A percentile compares a stretch with the other conserved stretches of the same genome.
Evolutionary conservation across 2,888 invertebrate genomes (phyloP).

Genomic region (Neocrepidodera transversa): DNA sequence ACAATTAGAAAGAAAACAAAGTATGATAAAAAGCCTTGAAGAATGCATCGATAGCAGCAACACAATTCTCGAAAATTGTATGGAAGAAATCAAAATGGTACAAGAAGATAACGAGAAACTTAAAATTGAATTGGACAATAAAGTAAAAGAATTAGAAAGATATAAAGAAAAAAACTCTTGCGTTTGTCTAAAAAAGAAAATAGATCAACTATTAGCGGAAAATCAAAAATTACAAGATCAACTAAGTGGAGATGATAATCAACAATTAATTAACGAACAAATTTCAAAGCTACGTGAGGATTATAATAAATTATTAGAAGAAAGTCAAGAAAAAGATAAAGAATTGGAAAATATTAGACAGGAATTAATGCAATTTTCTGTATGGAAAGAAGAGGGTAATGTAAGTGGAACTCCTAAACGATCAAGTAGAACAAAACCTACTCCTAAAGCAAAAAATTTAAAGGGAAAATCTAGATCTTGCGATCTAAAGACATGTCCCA

Average conservation of each 20-base stretch:
- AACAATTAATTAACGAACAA: conserved; percentile 8
- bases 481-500: too few relatives aligned
- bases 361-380: conserved; percentile 14
- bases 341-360: conserved; percentile 23
- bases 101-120: conserved; percentile 22
- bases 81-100: conserved; percentile 31
- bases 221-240: conserved; percentile 12
- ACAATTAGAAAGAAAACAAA: conserved; percentile 25
- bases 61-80: conserved; percentile 32
- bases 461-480: background rate
- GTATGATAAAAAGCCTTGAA: conserved; percentile 31
- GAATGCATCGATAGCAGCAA: conserved; percentile 36
- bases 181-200: background rate
- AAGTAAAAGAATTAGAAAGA: conserved; percentile 16
- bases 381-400: too few relatives aligned
- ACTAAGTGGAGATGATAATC: conserved; percentile 9
- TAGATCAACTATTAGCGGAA: conserved; percentile 15
- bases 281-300: conserved; percentile 7
- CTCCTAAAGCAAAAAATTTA: too few relatives aligned
- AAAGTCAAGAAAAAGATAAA: conserved; percentile 19
- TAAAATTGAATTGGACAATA: conserved; percentile 21
- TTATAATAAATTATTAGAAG: conserved; percentile 22
- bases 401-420: background rate
- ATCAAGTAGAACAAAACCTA: background rate
- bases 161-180: conserved; percentile 1